Conservation (phyloP, 2,888 invertebrate species). For the Perdita meconis region DNA sequence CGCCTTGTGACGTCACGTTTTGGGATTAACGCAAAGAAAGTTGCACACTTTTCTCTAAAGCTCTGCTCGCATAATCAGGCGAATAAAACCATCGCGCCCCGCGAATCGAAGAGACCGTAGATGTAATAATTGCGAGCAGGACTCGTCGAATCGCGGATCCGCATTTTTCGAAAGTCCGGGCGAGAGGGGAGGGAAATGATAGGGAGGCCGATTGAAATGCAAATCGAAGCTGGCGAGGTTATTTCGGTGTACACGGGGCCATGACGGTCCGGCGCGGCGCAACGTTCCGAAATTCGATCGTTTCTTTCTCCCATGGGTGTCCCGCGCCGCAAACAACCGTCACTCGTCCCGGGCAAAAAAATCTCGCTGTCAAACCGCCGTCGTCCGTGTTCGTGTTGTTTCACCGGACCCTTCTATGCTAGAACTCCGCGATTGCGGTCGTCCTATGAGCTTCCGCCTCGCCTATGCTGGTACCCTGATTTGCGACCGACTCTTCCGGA, state of each 20-base stretch:
- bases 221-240: conserved; percentile 71
- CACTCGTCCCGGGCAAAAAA: conserved; percentile 42
- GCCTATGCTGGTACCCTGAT: conserved; percentile 9
- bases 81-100: background rate
- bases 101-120: background rate
- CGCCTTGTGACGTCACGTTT: no score
- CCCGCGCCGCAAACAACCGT: conserved; percentile 58
- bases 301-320: conserved; percentile 57
- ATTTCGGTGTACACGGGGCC: conserved; percentile 65
- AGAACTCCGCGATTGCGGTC: conserved; percentile 11
- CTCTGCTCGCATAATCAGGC: no score
- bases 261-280: conserved; percentile 43
- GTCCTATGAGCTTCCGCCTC: background rate
- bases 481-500: background rate
- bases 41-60: no score
- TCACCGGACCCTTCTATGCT: background rate
- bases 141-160: no score
- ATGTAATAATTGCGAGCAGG: background rate
- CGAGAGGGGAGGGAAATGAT: conserved; percentile 34
- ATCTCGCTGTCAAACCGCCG: conserved; percentile 29
- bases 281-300: conserved; percentile 68
- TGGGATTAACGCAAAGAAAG: no score
- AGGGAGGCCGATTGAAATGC: conserved; percentile 72
- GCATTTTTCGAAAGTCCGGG: conserved; percentile 18
- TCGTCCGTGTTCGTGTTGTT: background rate